These are phyloP conservation scores for Aquatica leii DNA, from an alignment of 2,888 invertebrate species.

Conservation along the genomic window DNA sequence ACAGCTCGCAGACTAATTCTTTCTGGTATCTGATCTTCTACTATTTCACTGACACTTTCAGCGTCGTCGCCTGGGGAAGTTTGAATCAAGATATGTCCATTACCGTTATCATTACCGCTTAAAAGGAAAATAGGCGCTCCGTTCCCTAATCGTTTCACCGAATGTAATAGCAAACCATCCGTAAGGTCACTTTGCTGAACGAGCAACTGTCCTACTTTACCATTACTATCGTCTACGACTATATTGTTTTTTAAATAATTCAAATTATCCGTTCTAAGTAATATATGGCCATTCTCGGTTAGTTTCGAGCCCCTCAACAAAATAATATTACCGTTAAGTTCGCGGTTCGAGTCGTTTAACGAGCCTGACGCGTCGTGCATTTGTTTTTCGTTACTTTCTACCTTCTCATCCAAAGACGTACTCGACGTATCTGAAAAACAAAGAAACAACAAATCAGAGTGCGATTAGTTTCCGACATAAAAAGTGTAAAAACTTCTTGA, in stretches of 20 bases:
- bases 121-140: constrained; percentile 57
- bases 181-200: constrained; percentile 56
- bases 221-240: constrained; percentile 51
- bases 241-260: constrained; percentile 48
- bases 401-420: constrained; percentile 35
- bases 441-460: constrained; percentile 15
- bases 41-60: constrained; percentile 37
- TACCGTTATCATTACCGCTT: constrained; percentile 54
- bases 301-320: constrained; percentile 54
- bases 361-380: constrained; percentile 52
- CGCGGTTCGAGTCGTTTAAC: constrained; percentile 37
- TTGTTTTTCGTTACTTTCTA: constrained; percentile 40
- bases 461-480: constrained; percentile 21
- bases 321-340: constrained; percentile 55
- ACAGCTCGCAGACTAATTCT: constrained; percentile 46
- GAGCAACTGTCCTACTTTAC: constrained; percentile 55
- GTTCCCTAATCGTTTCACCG: constrained; percentile 55
- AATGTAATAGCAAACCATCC: constrained; percentile 57
- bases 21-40: constrained; percentile 33
- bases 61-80: constrained; percentile 50
- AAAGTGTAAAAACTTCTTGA: constrained; percentile 20
- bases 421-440: constrained; percentile 36
- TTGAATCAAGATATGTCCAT: constrained; percentile 56
- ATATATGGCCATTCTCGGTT: constrained; percentile 53
- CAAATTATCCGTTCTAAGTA: constrained; percentile 52